Evolutionary conservation across 2,888 invertebrate genomes (phyloP).

Genomic region (Podabrus alpinus): DNA sequence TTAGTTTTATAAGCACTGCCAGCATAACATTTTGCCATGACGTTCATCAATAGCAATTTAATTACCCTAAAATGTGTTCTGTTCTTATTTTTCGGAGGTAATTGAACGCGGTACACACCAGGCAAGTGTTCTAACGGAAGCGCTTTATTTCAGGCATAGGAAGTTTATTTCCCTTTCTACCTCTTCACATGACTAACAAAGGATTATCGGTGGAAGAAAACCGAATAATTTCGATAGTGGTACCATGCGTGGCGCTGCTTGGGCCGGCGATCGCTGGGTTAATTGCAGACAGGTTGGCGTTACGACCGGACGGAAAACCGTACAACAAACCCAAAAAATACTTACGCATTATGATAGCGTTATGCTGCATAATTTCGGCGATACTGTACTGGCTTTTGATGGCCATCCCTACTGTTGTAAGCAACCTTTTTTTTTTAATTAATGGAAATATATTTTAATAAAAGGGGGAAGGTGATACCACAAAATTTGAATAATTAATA

Average conservation of each 20-base stretch:
- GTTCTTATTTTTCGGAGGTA: constrained; percentile 81
- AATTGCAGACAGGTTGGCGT: constrained; percentile 74
- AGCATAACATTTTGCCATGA: constrained; percentile 39
- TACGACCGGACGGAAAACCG: constrained; percentile 47
- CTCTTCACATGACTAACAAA: constrained; percentile 73
- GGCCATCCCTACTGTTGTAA: constrained; percentile 68
- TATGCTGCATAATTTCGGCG: constrained; percentile 69
- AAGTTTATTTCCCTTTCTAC: constrained; percentile 80
- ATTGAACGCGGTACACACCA: constrained; percentile 38
- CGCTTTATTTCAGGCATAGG: constrained; percentile 68
- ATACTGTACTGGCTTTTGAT: constrained; percentile 70
- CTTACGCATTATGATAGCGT: constrained; percentile 69
- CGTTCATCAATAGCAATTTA: constrained; percentile 69
- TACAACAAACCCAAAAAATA: constrained; percentile 63
- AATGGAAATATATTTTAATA: neutral
- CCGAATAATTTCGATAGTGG: constrained; percentile 76
- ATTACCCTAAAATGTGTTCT: constrained; percentile 79
- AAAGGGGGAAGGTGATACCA: neutral
- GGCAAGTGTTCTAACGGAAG: neutral
- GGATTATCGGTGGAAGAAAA: constrained; percentile 77
- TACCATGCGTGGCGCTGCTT: constrained; percentile 77
- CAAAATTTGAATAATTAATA: neutral
- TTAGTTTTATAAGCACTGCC: neutral
- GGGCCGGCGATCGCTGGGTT: constrained; percentile 79
- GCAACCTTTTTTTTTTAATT: constrained; percentile 38